Evolutionary conservation across 2,797 vertebrate genomes (phyloP).

Genomic region (Tachyglossus aculeatus): DNA sequence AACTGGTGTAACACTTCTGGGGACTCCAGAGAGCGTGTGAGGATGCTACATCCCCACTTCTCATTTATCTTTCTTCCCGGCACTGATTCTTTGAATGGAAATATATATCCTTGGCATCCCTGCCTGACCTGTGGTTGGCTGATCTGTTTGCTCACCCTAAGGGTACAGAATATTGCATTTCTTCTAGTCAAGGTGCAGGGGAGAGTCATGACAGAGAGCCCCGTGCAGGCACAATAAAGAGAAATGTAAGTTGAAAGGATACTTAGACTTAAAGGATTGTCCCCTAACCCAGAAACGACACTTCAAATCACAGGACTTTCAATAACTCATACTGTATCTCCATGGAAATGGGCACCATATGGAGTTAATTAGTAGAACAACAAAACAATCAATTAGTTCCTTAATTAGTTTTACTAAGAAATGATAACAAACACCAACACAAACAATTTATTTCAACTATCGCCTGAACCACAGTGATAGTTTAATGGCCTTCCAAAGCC

Average conservation of each 20-base stretch:
- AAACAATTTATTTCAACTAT: conserved; percentile 79
- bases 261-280: conserved; percentile 66
- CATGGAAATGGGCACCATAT: conserved; percentile 81
- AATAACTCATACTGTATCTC: conserved; percentile 79
- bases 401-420: conserved; percentile 82
- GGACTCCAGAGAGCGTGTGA: not conserved
- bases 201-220: not conserved
- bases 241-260: conserved; percentile 49
- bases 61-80: not conserved
- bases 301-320: conserved; percentile 71
- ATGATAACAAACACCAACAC: conserved; percentile 81
- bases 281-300: conserved; percentile 62
- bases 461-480: conserved; percentile 63
- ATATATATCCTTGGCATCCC: not conserved
- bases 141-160: not conserved
- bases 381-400: conserved; percentile 84
- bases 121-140: not conserved
- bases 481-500: conserved; percentile 71
- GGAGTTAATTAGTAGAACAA: conserved; percentile 83
- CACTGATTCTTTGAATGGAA: not conserved
- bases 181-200: not conserved
- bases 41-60: not conserved
- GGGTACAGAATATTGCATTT: not conserved
- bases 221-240: not conserved
- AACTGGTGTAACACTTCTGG: not conserved